Evolutionary conservation across 2,888 invertebrate species (phyloP).

Genomic region (Lymantria monacha): DNA sequence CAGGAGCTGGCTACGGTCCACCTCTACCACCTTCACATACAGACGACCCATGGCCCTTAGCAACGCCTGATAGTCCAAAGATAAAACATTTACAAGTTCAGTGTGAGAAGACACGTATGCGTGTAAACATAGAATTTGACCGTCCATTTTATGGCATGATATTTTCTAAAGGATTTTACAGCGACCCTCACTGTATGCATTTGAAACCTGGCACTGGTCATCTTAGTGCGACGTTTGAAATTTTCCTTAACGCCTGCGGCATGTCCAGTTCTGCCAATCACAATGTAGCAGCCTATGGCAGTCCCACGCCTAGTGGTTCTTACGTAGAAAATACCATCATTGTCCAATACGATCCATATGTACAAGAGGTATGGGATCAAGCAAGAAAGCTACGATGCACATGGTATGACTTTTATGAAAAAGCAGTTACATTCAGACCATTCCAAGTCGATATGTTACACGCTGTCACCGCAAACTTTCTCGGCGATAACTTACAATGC

Average conservation of each 20-base stretch:
- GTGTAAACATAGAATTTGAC: constrained; percentile 97
- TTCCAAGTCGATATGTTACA: constrained; percentile 98
- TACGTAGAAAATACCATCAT: constrained; percentile 97
- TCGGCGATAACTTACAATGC: constrained; percentile 96
- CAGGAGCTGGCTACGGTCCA: constrained; percentile 89
- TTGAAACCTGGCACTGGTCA: constrained; percentile 95
- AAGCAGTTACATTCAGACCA: constrained; percentile 96
- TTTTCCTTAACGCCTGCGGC: constrained; percentile 95
- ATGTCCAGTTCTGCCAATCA: constrained; percentile 97
- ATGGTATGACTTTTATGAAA: constrained; percentile 98
- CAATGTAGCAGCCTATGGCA: constrained; percentile 91
- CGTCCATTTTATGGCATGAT: constrained; percentile 98
- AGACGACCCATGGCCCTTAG: constrained; percentile 94
- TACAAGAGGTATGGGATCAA: constrained; percentile 98
- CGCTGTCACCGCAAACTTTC: constrained; percentile 96
- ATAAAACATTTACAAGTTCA: constrained; percentile 97
- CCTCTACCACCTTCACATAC: constrained; percentile 82
- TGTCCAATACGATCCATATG: constrained; percentile 96
- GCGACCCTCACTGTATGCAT: constrained; percentile 95
- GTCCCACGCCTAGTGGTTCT: constrained; percentile 94
- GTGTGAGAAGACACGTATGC: constrained; percentile 97
- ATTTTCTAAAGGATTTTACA: constrained; percentile 96
- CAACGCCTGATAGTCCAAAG: constrained; percentile 94
- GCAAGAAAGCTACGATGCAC: constrained; percentile 95
- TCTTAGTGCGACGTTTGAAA: constrained; percentile 95